Conservation (phyloP, 2,113 vertebrate genomes). For the Paralichthys olivaceus region DNA sequence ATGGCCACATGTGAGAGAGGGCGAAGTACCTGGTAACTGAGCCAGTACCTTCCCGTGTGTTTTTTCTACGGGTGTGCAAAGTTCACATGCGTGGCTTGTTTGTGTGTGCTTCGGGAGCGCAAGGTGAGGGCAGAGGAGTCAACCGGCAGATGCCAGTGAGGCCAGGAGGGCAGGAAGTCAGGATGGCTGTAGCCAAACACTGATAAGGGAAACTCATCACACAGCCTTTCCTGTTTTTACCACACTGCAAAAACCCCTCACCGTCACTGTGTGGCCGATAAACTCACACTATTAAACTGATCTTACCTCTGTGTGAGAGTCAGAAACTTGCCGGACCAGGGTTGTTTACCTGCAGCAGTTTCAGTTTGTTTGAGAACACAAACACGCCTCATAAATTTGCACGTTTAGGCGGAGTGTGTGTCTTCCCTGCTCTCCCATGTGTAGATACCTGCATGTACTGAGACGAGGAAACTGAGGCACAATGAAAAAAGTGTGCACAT, state of each 20-base stretch:
- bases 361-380: constrained; percentile 16
- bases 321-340: neutral
- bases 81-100: constrained; percentile 19
- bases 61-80: constrained; percentile 4
- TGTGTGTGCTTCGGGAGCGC: constrained; percentile 36
- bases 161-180: constrained; percentile 78
- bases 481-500: constrained; percentile 45
- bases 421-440: neutral
- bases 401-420: neutral
- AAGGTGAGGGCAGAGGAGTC: constrained; percentile 79
- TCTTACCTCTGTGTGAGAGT: constrained; percentile 1
- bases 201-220: constrained; percentile 79
- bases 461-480: constrained; percentile 15
- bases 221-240: constrained; percentile 83
- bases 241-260: constrained; percentile 37
- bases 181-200: constrained; percentile 77
- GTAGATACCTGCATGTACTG: neutral
- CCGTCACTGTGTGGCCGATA: neutral
- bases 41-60: constrained; percentile 7
- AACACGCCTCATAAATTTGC: constrained; percentile 2
- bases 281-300: neutral
- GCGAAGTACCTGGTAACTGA: constrained; percentile 23
- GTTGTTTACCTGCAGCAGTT: neutral
- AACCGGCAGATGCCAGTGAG: constrained; percentile 77
- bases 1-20: neutral